Conservation (phyloP, 2,797 vertebrate genomes). For the Antrozous pallidus region DNA sequence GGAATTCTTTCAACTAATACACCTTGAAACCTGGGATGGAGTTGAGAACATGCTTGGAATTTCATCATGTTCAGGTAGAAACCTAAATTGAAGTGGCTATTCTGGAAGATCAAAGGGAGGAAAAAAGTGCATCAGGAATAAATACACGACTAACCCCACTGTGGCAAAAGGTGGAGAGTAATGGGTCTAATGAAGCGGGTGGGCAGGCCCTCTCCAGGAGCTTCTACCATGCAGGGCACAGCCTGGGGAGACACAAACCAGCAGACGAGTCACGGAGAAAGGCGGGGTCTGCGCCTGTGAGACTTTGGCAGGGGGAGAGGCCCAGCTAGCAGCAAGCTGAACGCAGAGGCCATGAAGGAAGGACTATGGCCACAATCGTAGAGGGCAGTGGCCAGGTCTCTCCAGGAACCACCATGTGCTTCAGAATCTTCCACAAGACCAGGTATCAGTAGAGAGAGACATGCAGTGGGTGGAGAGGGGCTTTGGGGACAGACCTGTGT, state of each 20-base stretch:
- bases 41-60: constrained; percentile 64
- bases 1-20: constrained; percentile 59
- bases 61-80: constrained; percentile 43
- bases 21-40: constrained; percentile 61
- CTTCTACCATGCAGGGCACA: not conserved
- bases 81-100: constrained; percentile 31
- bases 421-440: not conserved
- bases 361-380: not conserved
- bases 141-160: not conserved
- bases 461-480: not conserved
- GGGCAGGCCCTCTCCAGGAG: not conserved
- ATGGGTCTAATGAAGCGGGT: not conserved
- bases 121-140: not conserved
- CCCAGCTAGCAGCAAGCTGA: not conserved
- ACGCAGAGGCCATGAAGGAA: not conserved
- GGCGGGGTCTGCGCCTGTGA: not conserved
- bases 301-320: not conserved
- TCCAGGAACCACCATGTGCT: not conserved
- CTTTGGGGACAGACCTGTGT: not conserved
- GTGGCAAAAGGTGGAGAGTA: not conserved
- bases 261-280: rapidly evolving
- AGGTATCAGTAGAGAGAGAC: not conserved
- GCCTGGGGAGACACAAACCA: not conserved
- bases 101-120: constrained; percentile 59
- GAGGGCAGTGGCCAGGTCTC: not conserved